A percentile compares a stretch with the other conserved stretches of the same genome.
Conservation (phyloP, 2,797 vertebrate genomes). For the Chiropotes sagulatus region DNA sequence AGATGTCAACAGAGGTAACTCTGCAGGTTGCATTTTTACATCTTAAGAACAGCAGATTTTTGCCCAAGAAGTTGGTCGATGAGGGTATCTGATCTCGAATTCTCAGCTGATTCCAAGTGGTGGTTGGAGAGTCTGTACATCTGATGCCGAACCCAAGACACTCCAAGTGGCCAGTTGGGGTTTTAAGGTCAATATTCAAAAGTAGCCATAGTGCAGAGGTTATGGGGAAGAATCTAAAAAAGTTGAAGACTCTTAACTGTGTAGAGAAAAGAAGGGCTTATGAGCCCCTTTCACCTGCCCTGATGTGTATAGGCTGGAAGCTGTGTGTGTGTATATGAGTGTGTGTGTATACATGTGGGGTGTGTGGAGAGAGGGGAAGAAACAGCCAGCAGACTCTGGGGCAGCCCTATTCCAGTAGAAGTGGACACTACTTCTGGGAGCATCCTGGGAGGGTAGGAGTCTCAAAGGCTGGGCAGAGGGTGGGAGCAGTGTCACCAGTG, state of each 20-base stretch:
- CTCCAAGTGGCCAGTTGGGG: background rate
- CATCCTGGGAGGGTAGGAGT: background rate
- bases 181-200: conserved; percentile 4
- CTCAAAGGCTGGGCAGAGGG: background rate
- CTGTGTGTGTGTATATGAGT: accelerated
- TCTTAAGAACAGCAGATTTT: conserved; percentile 10
- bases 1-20: background rate
- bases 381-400: background rate
- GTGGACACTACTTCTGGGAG: background rate
- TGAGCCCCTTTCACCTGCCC: background rate
- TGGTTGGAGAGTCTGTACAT: background rate
- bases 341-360: accelerated
- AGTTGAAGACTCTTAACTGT: background rate
- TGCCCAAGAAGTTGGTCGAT: background rate
- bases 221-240: background rate
- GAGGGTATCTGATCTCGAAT: background rate
- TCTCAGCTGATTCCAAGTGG: background rate
- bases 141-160: background rate
- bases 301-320: background rate
- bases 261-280: background rate
- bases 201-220: background rate
- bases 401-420: background rate
- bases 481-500: background rate
- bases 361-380: background rate
- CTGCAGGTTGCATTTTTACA: background rate